phyloP scores from a whole-genome alignment of 2,113 vertebrate species.

The Syngnathus floridae region DNA sequence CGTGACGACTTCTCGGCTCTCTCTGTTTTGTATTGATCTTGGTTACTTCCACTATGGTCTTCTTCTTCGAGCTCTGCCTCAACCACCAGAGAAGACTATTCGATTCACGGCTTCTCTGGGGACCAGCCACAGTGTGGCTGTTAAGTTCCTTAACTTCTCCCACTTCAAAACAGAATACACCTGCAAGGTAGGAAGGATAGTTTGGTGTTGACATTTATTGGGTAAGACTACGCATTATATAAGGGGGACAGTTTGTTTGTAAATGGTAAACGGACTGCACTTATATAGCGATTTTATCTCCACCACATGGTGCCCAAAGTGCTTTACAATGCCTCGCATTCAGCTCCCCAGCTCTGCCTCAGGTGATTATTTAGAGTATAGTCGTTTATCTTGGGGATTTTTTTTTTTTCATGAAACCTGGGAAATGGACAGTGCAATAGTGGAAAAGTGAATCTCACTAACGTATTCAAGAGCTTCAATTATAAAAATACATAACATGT shows the following conservation, averaged over 20 bases:
- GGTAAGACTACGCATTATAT: background rate
- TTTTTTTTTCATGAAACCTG: too few species aligned
- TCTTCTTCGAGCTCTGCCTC: conserved; percentile 63
- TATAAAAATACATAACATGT: background rate
- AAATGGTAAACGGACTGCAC: too few species aligned
- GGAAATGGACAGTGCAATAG: too few species aligned
- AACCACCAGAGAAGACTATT: conserved; percentile 71
- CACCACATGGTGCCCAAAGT: too few species aligned
- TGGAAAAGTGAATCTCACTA: background rate
- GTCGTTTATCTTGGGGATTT: too few species aligned
- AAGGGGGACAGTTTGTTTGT: background rate
- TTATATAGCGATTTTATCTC: too few species aligned
- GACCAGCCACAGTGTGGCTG: conserved; percentile 61
- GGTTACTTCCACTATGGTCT: conserved; percentile 77
- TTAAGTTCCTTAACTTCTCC: conserved; percentile 77
- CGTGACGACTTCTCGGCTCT: conserved; percentile 61
- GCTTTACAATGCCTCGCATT: too few species aligned
- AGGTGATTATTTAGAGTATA: background rate
- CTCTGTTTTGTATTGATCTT: conserved; percentile 70
- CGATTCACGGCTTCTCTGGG: conserved; percentile 74
- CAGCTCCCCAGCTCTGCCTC: background rate
- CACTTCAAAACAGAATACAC: conserved; percentile 71
- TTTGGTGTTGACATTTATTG: background rate
- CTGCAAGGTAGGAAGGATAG: conserved; percentile 70
- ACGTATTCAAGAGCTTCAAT: too few species aligned